Percentiles rank a stretch among this genome's conserved stretches.
Evolutionary conservation across 2,113 vertebrate genomes (phyloP).

Genomic region (Ciconia boyciana): DNA sequence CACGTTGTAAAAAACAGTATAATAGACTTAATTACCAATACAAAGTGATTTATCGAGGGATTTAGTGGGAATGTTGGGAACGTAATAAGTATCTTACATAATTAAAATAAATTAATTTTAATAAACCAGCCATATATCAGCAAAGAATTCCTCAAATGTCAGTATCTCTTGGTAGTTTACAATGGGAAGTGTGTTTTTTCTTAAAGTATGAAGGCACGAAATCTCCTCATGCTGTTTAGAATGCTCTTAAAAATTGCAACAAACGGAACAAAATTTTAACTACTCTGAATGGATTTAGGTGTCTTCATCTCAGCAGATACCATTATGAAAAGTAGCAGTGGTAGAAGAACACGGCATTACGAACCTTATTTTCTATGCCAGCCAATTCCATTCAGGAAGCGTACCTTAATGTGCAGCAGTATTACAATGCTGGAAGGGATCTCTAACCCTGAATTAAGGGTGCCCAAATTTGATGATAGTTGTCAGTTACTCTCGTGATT

Average conservation of each 20-base stretch:
- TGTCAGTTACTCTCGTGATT: background rate
- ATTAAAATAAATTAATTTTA: background rate
- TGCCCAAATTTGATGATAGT: no score
- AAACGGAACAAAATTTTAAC: background rate
- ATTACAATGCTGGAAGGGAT: background rate
- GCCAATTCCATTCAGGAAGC: background rate
- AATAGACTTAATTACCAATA: background rate
- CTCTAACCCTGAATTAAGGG: background rate
- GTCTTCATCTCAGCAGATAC: background rate
- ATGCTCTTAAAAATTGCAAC: background rate
- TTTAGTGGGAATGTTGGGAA: background rate
- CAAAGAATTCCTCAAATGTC: background rate
- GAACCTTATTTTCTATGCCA: background rate
- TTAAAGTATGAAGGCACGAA: background rate
- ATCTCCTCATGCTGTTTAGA: background rate
- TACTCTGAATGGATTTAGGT: background rate
- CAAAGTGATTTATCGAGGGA: background rate
- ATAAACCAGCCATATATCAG: background rate
- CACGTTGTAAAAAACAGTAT: background rate
- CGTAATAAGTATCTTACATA: fast-evolving
- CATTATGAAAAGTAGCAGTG: background rate
- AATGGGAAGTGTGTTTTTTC: background rate
- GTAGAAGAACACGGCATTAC: fast-evolving
- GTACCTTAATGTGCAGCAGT: background rate
- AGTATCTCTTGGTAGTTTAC: background rate